Percentiles rank a stretch among this genome's conserved stretches.
Evolutionary conservation across 2,113 vertebrate genomes (phyloP).

Genomic region (Nesoenas mayeri): DNA sequence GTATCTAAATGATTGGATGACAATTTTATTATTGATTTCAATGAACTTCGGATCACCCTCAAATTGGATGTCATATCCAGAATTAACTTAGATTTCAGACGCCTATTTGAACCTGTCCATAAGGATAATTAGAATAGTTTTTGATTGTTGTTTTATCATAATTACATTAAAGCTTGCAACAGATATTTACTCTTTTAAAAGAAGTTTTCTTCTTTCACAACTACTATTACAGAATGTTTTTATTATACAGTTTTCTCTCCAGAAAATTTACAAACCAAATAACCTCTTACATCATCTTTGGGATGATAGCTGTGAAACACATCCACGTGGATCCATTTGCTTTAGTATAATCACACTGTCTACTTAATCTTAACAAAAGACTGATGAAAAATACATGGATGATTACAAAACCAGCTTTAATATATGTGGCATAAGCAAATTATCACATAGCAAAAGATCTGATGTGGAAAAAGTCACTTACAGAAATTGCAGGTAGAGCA

Average conservation of each 20-base stretch:
- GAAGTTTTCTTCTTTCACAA: background rate
- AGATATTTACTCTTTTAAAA: background rate
- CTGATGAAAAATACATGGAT: background rate
- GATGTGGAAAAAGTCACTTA: background rate
- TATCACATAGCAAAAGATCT: background rate
- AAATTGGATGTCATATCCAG: background rate
- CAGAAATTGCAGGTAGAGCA: background rate
- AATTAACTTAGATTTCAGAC: background rate
- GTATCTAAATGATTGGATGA: background rate
- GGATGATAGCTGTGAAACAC: background rate
- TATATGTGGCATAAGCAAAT: background rate
- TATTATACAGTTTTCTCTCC: background rate
- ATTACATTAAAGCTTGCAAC: background rate
- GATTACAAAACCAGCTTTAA: background rate
- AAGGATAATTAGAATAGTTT: background rate
- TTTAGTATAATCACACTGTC: background rate
- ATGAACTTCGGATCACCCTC: background rate
- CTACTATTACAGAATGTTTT: background rate
- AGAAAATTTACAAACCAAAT: background rate
- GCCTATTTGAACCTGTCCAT: background rate
- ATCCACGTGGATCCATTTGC: background rate
- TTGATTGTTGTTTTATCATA: background rate
- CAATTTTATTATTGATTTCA: background rate
- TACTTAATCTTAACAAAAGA: background rate
- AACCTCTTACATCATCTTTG: background rate